Percentiles rank a stretch among this genome's conserved stretches.
phyloP scores from a whole-genome alignment of 2,113 vertebrate species.

The Bettongia penicillata region DNA sequence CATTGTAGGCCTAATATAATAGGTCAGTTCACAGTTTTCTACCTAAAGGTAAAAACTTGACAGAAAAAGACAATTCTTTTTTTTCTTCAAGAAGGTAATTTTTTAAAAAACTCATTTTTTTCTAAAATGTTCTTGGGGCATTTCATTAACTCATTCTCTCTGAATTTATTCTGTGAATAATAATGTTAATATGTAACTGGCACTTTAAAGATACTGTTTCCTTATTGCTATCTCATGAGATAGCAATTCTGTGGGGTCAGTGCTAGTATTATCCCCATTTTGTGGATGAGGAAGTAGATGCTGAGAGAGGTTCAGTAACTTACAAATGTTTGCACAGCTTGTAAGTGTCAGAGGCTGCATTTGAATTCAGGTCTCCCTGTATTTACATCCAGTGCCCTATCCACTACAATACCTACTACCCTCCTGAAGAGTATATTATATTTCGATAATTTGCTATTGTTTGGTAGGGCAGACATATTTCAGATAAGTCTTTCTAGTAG shows the following conservation, averaged over 20 bases:
- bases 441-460: neutral
- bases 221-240: too few relatives aligned
- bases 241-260: neutral
- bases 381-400: too few relatives aligned
- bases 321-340: neutral
- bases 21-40: neutral
- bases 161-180: neutral
- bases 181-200: neutral
- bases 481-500: neutral
- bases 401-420: neutral
- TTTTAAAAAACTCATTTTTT: neutral
- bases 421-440: neutral
- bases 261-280: neutral
- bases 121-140: neutral
- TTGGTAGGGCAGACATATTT: neutral
- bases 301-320: neutral
- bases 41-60: neutral
- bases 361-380: neutral
- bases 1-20: neutral
- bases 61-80: neutral
- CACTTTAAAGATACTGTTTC: neutral
- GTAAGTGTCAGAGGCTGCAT: neutral
- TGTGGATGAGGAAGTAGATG: neutral
- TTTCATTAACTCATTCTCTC: neutral
- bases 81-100: neutral